Conservation (phyloP, 53 echinoderm and acorn worm species). For the Pentamera pediparva region DNA sequence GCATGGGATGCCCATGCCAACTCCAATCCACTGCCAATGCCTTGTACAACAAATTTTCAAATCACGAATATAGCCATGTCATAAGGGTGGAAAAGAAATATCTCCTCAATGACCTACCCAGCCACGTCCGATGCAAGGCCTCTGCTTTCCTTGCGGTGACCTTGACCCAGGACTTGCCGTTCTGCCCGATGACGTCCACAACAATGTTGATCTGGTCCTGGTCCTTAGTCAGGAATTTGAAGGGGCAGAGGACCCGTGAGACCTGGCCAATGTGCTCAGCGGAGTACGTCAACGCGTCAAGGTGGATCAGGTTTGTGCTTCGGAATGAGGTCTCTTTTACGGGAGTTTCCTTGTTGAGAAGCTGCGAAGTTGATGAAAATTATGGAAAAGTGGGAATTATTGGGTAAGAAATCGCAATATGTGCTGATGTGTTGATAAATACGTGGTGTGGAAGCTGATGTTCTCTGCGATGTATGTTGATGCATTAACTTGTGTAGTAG, state of each 20-base stretch:
- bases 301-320: conserved; percentile 85
- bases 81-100: neutral
- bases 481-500: no score
- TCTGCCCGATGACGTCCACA: conserved; percentile 68
- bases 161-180: conserved; percentile 83
- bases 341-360: conserved; percentile 49
- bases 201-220: conserved; percentile 46
- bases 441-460: no score
- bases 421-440: no score
- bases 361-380: no score
- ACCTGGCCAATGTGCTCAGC: conserved; percentile 66
- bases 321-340: conserved; percentile 76
- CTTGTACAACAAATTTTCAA: no score
- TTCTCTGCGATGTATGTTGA: no score
- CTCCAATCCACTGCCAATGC: no score
- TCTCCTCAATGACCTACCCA: conserved; percentile 39
- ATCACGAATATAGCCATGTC: neutral
- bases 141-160: conserved; percentile 86
- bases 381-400: no score
- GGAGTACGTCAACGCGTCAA: conserved; percentile 73
- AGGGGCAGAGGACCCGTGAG: conserved; percentile 54
- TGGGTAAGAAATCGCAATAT: no score
- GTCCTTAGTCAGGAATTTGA: conserved; percentile 55
- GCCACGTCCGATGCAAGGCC: conserved; percentile 85
- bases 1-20: no score